Percentiles rank a stretch among this genome's conserved stretches.
phyloP scores from a whole-genome alignment of 2,113 vertebrate genomes.

The Gnathonemus longibarbis region DNA sequence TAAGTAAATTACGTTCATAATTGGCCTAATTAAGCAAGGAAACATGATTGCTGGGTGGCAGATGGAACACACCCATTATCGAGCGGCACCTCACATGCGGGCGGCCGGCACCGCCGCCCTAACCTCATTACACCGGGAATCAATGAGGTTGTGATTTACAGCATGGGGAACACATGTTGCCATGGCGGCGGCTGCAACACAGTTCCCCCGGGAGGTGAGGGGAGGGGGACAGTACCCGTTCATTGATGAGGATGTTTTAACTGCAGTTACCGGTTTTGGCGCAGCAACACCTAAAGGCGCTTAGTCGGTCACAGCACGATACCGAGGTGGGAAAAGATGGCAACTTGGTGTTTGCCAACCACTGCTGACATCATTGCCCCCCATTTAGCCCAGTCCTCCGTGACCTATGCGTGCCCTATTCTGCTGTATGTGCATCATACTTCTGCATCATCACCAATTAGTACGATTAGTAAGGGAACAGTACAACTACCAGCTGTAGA shows the following conservation, averaged over 20 bases:
- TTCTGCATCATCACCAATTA: not conserved
- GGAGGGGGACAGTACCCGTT: not conserved
- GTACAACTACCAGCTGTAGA: not conserved
- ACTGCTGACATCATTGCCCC: not conserved
- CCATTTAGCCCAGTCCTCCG: not conserved
- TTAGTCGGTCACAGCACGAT: not conserved
- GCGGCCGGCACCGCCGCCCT: not conserved
- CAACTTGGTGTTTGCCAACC: not conserved
- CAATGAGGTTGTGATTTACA: constrained; percentile 18
- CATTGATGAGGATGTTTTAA: constrained; percentile 9
- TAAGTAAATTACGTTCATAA: not conserved
- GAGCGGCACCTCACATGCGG: not conserved
- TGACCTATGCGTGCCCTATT: not conserved
- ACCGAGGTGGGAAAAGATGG: not conserved
- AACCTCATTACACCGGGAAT: constrained; percentile 11
- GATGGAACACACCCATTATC: not conserved
- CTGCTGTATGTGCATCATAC: not conserved
- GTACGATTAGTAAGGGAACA: not conserved
- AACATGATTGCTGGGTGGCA: not conserved
- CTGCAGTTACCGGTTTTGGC: not conserved
- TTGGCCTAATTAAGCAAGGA: constrained; percentile 12
- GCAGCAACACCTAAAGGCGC: not conserved
- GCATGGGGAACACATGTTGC: constrained; percentile 18
- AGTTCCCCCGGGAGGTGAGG: not conserved
- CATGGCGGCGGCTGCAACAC: constrained; percentile 6